These are phyloP conservation scores for Vireo altiloquus DNA, from an alignment of 2,113 vertebrate species.

Conservation along the genomic window DNA sequence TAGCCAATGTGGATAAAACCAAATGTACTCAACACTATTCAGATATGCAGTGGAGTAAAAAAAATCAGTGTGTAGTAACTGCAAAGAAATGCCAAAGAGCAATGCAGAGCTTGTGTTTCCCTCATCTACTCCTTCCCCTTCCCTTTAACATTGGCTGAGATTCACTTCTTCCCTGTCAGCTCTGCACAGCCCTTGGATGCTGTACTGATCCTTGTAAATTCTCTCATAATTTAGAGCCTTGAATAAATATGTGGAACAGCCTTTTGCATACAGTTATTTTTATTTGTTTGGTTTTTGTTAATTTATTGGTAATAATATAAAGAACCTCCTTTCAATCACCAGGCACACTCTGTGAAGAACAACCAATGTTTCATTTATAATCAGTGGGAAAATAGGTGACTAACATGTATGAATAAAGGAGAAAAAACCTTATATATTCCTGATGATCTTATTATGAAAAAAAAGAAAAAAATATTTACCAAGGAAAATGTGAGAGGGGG, in stretches of 20 bases:
- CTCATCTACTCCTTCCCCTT: background rate
- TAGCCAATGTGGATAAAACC: background rate
- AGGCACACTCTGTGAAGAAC: background rate
- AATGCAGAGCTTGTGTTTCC: background rate
- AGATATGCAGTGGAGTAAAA: background rate
- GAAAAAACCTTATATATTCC: background rate
- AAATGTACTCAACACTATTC: background rate
- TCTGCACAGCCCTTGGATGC: background rate
- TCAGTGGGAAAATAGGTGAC: background rate
- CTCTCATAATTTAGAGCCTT: background rate
- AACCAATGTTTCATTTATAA: background rate
- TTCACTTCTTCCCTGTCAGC: background rate
- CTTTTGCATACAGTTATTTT: background rate
- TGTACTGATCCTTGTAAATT: background rate
- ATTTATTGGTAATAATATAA: background rate
- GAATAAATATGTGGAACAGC: background rate
- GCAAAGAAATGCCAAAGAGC: background rate
- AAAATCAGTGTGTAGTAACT: background rate
- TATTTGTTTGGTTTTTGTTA: background rate
- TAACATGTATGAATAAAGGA: background rate
- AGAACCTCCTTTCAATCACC: background rate
- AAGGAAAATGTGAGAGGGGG: background rate
- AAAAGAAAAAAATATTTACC: background rate
- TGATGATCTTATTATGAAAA: background rate
- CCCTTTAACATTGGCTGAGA: background rate